Conservation (phyloP, 2,113 vertebrate species). For the Coreoperca whiteheadi region DNA sequence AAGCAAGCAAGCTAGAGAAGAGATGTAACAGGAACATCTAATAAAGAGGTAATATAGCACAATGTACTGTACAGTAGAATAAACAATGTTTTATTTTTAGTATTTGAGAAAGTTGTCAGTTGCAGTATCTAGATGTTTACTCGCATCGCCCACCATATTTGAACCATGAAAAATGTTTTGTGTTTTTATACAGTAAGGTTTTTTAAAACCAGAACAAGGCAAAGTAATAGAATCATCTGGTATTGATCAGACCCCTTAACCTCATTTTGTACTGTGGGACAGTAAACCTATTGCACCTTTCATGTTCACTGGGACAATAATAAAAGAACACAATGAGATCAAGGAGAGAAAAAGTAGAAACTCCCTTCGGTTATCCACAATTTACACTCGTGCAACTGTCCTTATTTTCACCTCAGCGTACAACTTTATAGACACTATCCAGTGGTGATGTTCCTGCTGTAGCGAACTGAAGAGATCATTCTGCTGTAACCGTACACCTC, state of each 20-base stretch:
- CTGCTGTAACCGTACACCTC: conserved; percentile 45
- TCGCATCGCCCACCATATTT: neutral
- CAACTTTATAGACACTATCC: conserved; percentile 17
- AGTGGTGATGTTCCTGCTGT: conserved; percentile 10
- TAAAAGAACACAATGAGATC: neutral
- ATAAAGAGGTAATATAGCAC: neutral
- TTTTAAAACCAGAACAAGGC: neutral
- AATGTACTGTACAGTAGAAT: neutral
- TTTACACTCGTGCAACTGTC: conserved; percentile 9
- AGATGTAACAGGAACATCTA: neutral
- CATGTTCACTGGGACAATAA: conserved; percentile 11
- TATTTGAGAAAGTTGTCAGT: neutral
- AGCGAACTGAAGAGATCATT: conserved; percentile 33
- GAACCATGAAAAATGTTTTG: neutral
- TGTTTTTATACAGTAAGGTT: neutral
- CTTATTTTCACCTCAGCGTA: conserved; percentile 21
- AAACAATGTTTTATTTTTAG: neutral
- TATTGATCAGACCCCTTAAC: conserved; percentile 37
- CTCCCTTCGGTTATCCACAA: conserved; percentile 7
- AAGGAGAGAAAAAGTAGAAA: conserved; percentile 8
- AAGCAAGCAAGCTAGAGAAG: neutral
- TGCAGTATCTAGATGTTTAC: neutral
- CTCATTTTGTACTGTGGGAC: conserved; percentile 4
- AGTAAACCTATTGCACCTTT: conserved; percentile 23
- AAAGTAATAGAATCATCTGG: conserved; percentile 14